phyloP scores from a whole-genome alignment of 2,113 vertebrate species.

The Oreochromis spilurus region DNA sequence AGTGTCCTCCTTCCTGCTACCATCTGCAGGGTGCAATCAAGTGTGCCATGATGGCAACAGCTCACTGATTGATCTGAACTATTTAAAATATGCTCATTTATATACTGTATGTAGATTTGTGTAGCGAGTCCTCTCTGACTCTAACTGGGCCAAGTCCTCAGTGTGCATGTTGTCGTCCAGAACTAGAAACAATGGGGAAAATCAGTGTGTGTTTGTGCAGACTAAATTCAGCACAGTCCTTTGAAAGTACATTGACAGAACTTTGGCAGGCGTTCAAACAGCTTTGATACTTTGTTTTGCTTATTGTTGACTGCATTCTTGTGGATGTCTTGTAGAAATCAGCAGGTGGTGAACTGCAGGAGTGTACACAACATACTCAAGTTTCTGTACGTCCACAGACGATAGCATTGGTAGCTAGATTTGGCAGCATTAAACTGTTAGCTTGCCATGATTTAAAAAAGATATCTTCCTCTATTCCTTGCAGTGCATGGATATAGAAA shows the following conservation, averaged over 20 bases:
- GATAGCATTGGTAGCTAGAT: not conserved
- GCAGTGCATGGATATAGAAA: not conserved
- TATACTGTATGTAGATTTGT: conserved; percentile 13
- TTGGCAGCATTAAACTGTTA: not conserved
- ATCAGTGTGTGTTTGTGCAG: not conserved
- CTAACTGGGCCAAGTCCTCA: conserved; percentile 27
- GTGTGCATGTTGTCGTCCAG: not conserved
- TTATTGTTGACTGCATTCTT: not conserved
- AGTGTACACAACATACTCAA: not conserved
- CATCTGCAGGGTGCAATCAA: conserved; percentile 11
- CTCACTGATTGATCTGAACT: conserved; percentile 18
- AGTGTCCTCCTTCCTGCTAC: conserved; percentile 49
- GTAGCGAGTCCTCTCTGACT: not conserved
- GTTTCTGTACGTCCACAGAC: not conserved
- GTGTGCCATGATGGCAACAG: conserved; percentile 21
- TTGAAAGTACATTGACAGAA: conserved; percentile 11
- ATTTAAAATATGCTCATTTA: conserved; percentile 19
- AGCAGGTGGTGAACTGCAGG: not conserved
- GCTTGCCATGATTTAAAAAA: too few species aligned
- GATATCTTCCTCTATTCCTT: not conserved
- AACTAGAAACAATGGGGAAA: not conserved
- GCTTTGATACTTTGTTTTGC: not conserved
- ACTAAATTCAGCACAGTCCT: not conserved
- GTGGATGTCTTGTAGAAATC: not conserved
- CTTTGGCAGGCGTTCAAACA: not conserved